These are phyloP conservation scores for Yoshiicerus persimilis DNA, from an alignment of 1,140 invertebrate species.

Conservation along the genomic window DNA sequence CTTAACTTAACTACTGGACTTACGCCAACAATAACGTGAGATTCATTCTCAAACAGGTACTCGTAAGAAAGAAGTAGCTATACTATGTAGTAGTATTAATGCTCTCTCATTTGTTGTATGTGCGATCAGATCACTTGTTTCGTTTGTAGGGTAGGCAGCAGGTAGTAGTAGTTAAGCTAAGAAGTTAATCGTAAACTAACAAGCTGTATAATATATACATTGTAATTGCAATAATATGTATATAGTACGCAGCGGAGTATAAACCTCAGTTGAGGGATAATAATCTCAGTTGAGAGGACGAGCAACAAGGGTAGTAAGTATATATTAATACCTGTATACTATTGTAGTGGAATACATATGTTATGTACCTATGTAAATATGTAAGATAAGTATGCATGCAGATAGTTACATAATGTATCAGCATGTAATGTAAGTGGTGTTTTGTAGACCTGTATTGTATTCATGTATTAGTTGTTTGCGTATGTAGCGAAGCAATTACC, in stretches of 20 bases:
- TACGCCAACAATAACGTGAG: constrained; percentile 37
- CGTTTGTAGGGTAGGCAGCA: background rate
- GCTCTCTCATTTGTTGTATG: background rate
- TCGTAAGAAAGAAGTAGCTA: background rate
- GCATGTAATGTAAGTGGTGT: background rate
- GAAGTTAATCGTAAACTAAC: background rate
- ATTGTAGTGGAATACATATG: too few species aligned
- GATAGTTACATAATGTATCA: background rate
- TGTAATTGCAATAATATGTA: too few species aligned
- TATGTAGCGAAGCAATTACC: background rate
- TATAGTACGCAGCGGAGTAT: background rate
- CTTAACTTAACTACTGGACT: constrained; percentile 35
- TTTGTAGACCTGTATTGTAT: background rate
- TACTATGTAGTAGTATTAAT: background rate
- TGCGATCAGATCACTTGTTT: background rate
- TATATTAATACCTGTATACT: too few species aligned
- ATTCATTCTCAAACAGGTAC: constrained; percentile 34
- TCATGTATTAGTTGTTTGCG: background rate
- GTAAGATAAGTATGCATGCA: too few species aligned
- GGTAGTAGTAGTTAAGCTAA: background rate
- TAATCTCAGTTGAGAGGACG: background rate
- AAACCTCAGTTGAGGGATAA: background rate
- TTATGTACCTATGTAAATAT: background rate
- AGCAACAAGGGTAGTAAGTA: too few species aligned
- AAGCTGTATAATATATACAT: background rate